These are phyloP conservation scores for Hydriomena furcata DNA, from an alignment of 2,888 invertebrate genomes.

Conservation along the genomic window DNA sequence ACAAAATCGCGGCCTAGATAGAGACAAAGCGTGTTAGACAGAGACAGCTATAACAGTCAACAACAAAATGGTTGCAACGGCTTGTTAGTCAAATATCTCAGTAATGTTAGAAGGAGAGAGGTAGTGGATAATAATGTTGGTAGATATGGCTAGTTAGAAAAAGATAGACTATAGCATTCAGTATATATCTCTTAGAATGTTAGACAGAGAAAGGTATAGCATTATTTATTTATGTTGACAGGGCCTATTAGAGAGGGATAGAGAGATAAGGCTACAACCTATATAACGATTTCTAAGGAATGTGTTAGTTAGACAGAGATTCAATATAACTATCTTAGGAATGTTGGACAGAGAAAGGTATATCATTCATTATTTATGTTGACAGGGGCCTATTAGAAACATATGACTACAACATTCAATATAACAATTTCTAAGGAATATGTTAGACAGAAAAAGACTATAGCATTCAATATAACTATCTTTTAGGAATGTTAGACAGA, in stretches of 20 bases:
- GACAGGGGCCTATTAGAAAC: constrained; percentile 9
- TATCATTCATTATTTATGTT: constrained; percentile 9
- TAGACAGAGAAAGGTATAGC: constrained; percentile 11
- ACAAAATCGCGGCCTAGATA: no score
- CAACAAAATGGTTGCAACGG: neutral
- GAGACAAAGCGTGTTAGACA: constrained; percentile 4
- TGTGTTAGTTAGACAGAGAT: neutral
- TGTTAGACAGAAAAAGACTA: no score
- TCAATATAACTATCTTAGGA: neutral
- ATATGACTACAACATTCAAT: neutral
- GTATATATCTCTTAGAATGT: neutral
- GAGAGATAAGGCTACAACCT: no score
- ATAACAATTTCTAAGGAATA: no score
- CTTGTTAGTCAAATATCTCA: no score
- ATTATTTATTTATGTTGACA: constrained; percentile 11
- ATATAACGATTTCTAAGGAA: no score
- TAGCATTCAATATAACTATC: no score
- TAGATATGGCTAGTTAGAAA: neutral
- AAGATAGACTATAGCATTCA: no score
- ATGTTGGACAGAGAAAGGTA: constrained; percentile 12
- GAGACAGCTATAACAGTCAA: constrained; percentile 7
- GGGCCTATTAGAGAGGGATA: constrained; percentile 2
- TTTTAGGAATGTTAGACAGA: no score
- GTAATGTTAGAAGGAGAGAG: no score
- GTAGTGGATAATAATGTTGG: no score